A percentile compares a stretch with the other conserved stretches of the same genome.
phyloP scores from a whole-genome alignment of 2,113 vertebrate species.

The Odontophorus gujanensis region DNA sequence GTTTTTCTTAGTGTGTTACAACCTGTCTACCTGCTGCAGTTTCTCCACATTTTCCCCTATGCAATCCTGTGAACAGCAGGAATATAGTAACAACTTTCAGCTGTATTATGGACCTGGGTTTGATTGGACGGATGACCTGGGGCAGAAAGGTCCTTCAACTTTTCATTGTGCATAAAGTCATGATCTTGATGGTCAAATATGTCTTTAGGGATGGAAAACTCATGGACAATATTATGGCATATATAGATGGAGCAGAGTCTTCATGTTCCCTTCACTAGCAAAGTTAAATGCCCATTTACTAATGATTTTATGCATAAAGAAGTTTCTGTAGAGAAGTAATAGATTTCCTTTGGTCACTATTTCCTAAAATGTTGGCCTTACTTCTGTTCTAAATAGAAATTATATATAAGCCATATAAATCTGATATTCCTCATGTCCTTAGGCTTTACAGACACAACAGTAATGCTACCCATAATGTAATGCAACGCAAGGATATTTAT shows the following conservation, averaged over 20 bases:
- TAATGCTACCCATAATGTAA: not conserved
- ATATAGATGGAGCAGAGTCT: not conserved
- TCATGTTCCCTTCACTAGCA: not conserved
- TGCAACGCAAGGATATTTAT: not conserved
- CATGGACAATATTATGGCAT: not conserved
- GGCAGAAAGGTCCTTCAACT: not conserved
- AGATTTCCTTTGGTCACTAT: not conserved
- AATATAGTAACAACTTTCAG: not conserved
- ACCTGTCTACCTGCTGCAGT: not conserved
- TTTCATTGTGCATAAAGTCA: not conserved
- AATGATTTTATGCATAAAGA: not conserved
- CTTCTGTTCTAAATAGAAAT: not conserved
- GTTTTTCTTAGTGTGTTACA: not conserved
- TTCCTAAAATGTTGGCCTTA: not conserved
- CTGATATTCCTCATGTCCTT: not conserved
- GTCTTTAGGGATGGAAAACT: not conserved
- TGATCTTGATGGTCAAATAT: not conserved
- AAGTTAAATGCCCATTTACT: not conserved
- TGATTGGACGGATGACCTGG: not conserved
- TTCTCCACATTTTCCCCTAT: not conserved
- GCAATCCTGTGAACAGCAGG: not conserved
- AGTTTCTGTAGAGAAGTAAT: not conserved
- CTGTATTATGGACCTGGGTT: not conserved
- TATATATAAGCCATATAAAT: not conserved
- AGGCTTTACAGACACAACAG: not conserved